Evolutionary conservation across 2,113 vertebrate genomes (phyloP), one percentile per base, ranked within the genome.

Genomic region (Spea bombifrons): DNA sequence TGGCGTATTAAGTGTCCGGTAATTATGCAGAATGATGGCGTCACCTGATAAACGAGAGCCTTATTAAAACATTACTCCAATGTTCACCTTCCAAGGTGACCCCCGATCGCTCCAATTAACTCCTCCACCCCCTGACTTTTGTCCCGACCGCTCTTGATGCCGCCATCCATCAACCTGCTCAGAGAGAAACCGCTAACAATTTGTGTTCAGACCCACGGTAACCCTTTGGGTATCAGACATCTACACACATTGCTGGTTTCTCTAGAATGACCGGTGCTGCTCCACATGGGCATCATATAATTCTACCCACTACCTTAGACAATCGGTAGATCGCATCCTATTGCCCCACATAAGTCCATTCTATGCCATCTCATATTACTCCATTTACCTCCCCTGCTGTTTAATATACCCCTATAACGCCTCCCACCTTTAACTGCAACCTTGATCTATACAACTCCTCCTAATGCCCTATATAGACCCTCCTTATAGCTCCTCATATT

Each of bases 31-130:
- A 74, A 63, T 67, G 78, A 80, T 71, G 44, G 78, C 71, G 68
- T 67, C 43, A 67, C 71, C 70, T 68, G 78, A 74, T 74, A 80
- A 80, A 73, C 64, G 71, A 74, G 30, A 12, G 71, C 78, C 78
- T 80, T 80, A 80, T 80, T 80, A 80, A 80, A 80, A 80, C 71
- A 80, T 74, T 74, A 73, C 71, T 80, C 71, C 64, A 59, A 74
- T 59, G 71, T 53, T 73, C 71, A 80, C 78, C 78, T 80, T 74
- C 47, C 71, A 80, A 80, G 78, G 78, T 80, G 78, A 80, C 78
- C 78, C 71, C 45, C 64, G 7, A 68, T 74, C 50, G 64, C 57
- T 74, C 71, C 68, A 74, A 80, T 80, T 80, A 80, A 80, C 78
- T 74, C 78, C 78, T 80, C 78, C 71, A 80, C 78, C 71, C 74